A percentile compares a stretch with the other conserved stretches of the same genome.
Conservation (phyloP, 1,140 invertebrate genomes). For the Plectrocnemia conspersa region DNA sequence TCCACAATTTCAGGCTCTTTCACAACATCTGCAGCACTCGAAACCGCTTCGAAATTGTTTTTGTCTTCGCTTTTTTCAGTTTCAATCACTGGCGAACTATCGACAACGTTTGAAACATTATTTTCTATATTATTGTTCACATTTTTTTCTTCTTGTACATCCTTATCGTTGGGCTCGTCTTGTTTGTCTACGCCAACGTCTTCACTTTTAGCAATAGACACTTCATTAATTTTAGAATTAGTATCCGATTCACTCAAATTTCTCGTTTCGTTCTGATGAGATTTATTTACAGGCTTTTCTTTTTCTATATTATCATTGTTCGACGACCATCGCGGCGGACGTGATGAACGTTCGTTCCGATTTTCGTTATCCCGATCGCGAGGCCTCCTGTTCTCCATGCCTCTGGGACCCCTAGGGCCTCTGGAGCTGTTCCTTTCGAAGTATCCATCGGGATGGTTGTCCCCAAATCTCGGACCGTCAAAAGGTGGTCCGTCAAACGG, state of each 20-base stretch:
- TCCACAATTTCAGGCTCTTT: slow-evolving; percentile 3
- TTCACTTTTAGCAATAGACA: too few relatives aligned
- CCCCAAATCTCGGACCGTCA: slow-evolving; percentile 37
- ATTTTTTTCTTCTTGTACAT: too few relatives aligned
- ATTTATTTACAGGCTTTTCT: slow-evolving; percentile 10
- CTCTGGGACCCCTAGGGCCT: slow-evolving; percentile 42
- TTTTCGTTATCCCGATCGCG: slow-evolving; percentile 38
- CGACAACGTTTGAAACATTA: too few relatives aligned
- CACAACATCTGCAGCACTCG: too few relatives aligned
- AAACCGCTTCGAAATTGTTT: too few relatives aligned
- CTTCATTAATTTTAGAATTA: background rate
- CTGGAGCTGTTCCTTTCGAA: slow-evolving; percentile 43
- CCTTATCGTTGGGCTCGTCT: too few relatives aligned
- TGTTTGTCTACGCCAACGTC: background rate
- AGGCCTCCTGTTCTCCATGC: slow-evolving; percentile 42
- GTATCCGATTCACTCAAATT: slow-evolving; percentile 7
- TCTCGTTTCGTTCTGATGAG: slow-evolving; percentile 16
- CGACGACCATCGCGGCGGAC: slow-evolving; percentile 30
- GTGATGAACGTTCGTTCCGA: slow-evolving; percentile 16
- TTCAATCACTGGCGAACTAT: too few relatives aligned
- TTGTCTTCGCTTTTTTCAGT: too few relatives aligned
- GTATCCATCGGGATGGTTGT: slow-evolving; percentile 41
- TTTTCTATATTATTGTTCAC: too few relatives aligned
- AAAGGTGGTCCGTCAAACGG: slow-evolving; percentile 39
- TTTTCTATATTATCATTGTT: too few relatives aligned